Evolutionary conservation across 2,113 vertebrate genomes (phyloP).

Genomic region (Pogona vitticeps): DNA sequence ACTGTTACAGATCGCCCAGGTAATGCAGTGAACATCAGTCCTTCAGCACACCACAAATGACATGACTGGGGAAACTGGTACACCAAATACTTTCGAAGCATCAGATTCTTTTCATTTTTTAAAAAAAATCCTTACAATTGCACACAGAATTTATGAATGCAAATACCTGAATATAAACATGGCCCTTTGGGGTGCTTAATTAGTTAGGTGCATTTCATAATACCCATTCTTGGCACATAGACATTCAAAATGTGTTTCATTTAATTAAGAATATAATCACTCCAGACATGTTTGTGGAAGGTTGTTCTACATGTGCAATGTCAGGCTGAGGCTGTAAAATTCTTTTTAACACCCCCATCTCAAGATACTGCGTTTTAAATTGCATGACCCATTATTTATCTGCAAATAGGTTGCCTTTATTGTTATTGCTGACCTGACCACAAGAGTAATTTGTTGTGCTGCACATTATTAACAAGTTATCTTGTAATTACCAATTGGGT

Average conservation of each 20-base stretch:
- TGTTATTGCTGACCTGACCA: too few species aligned
- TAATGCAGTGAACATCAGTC: conserved; percentile 1
- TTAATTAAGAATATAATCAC: conserved; percentile 19
- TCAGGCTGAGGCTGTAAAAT: neutral
- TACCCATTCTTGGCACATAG: neutral
- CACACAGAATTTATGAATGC: neutral
- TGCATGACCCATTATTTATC: too few species aligned
- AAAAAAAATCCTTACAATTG: neutral
- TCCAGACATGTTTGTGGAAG: conserved; percentile 1
- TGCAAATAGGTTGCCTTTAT: too few species aligned
- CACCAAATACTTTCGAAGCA: neutral
- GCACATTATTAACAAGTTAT: too few species aligned
- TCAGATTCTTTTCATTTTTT: neutral
- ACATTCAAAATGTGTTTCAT: neutral
- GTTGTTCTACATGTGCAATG: neutral
- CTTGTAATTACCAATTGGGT: too few species aligned
- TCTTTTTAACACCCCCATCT: neutral
- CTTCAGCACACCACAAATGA: conserved; percentile 9
- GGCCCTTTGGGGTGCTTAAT: neutral
- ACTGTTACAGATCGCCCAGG: conserved; percentile 30
- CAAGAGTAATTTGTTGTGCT: too few species aligned
- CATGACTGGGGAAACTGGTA: neutral
- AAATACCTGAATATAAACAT: neutral
- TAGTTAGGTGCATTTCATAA: neutral
- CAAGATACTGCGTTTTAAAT: too few species aligned